Percentiles rank a stretch among this genome's conserved stretches.
phyloP scores from a whole-genome alignment of 2,113 vertebrate genomes.

The Perca schrenkii region DNA sequence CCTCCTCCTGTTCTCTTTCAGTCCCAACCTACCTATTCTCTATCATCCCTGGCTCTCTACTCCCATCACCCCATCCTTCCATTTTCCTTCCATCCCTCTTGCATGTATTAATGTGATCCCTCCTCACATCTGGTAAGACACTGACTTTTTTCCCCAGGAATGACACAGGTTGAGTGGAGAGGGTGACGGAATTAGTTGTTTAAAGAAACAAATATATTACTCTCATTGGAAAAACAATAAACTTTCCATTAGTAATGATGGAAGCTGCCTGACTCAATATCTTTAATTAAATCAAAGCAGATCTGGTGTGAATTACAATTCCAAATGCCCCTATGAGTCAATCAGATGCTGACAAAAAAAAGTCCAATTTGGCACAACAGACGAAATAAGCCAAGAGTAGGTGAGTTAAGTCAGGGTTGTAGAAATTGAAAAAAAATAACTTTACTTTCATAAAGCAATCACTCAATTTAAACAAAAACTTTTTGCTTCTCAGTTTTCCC shows the following conservation, averaged over 20 bases:
- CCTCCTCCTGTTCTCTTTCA: constrained; percentile 25
- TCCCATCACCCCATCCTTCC: constrained; percentile 36
- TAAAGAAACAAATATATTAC: constrained; percentile 49
- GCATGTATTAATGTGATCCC: constrained; percentile 53
- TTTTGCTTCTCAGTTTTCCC: not conserved
- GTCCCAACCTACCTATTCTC: constrained; percentile 33
- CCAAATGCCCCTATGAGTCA: constrained; percentile 5
- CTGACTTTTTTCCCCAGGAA: not conserved
- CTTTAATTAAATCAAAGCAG: constrained; percentile 41
- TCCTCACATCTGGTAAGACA: constrained; percentile 61
- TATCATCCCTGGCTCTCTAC: constrained; percentile 28
- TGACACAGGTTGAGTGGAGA: constrained; percentile 14
- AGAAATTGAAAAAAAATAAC: constrained; percentile 6
- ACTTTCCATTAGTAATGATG: constrained; percentile 29
- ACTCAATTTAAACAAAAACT: not conserved
- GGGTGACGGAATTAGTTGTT: constrained; percentile 18
- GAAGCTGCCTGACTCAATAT: constrained; percentile 18
- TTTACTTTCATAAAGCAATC: not conserved
- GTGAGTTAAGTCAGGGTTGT: not conserved
- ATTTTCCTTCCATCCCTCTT: constrained; percentile 9
- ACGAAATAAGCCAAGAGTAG: constrained; percentile 10
- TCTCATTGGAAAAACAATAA: constrained; percentile 18
- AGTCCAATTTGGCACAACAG: not conserved
- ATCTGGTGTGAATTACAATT: constrained; percentile 29
- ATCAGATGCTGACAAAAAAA: not conserved